Conservation (phyloP, 2,888 invertebrate genomes). For the Patella caerulea region DNA sequence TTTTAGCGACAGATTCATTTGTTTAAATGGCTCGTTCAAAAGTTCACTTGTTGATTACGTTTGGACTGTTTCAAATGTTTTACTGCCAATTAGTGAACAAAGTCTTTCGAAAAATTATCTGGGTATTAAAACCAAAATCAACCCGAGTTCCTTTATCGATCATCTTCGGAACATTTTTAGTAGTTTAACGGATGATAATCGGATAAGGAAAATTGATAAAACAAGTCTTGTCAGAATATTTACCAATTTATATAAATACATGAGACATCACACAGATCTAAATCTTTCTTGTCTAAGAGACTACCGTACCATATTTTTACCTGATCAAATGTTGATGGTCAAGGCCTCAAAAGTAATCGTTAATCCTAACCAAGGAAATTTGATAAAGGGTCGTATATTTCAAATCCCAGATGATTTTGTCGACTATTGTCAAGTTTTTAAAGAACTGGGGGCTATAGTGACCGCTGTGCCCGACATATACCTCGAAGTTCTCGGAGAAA, state of each 20-base stretch:
- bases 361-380: background rate
- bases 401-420: slow-evolving; percentile 42
- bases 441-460: slow-evolving; percentile 41
- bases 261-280: background rate
- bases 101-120: background rate
- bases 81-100: background rate
- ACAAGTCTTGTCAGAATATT: background rate
- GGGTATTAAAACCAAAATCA: background rate
- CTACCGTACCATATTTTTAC: slow-evolving; percentile 15
- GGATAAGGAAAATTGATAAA: background rate
- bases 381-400: slow-evolving; percentile 29
- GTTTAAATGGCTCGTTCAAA: slow-evolving; percentile 17
- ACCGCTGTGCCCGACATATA: slow-evolving; percentile 41
- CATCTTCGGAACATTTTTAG: background rate
- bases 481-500: slow-evolving; percentile 37
- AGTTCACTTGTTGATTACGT: slow-evolving; percentile 6
- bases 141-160: background rate
- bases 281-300: background rate
- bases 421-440: slow-evolving; percentile 41
- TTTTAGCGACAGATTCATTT: slow-evolving; percentile 2
- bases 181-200: background rate
- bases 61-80: slow-evolving; percentile 8
- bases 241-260: background rate
- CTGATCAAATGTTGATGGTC: slow-evolving; percentile 30
- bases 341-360: background rate